Percentiles rank a stretch among this genome's conserved stretches.
Evolutionary conservation across 2,888 invertebrate genomes (phyloP).

Genomic region (Magallana nippona): DNA sequence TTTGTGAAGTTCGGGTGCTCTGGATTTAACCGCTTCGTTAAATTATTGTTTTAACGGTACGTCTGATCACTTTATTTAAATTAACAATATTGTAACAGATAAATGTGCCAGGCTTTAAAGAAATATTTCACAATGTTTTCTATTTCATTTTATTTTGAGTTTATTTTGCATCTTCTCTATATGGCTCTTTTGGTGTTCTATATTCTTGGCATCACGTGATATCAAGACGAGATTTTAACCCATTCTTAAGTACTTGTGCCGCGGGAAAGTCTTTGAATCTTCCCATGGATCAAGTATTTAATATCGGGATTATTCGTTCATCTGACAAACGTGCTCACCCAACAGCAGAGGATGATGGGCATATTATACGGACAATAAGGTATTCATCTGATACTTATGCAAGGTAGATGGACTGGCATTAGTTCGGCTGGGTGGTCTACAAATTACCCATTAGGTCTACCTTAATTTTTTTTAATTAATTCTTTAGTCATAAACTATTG

Average conservation of each 20-base stretch:
- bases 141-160: neutral
- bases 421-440: too few relatives aligned
- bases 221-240: conserved; percentile 15
- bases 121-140: too few relatives aligned
- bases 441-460: too few relatives aligned
- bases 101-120: too few relatives aligned
- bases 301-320: conserved; percentile 36
- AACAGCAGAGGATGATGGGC: too few relatives aligned
- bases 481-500: too few relatives aligned
- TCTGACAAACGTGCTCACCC: neutral
- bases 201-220: neutral
- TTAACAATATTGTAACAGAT: too few relatives aligned
- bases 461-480: too few relatives aligned
- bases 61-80: too few relatives aligned
- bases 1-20: neutral
- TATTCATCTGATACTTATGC: too few relatives aligned
- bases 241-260: conserved; percentile 49
- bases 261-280: conserved; percentile 39
- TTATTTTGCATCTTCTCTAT: neutral
- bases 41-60: neutral
- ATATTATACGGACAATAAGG: neutral
- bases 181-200: neutral
- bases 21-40: neutral
- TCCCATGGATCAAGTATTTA: conserved; percentile 45
- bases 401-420: too few relatives aligned